These are phyloP conservation scores for Rousettus leschenaultii DNA, from an alignment of 2,113 vertebrate genomes.

Conservation along the genomic window DNA sequence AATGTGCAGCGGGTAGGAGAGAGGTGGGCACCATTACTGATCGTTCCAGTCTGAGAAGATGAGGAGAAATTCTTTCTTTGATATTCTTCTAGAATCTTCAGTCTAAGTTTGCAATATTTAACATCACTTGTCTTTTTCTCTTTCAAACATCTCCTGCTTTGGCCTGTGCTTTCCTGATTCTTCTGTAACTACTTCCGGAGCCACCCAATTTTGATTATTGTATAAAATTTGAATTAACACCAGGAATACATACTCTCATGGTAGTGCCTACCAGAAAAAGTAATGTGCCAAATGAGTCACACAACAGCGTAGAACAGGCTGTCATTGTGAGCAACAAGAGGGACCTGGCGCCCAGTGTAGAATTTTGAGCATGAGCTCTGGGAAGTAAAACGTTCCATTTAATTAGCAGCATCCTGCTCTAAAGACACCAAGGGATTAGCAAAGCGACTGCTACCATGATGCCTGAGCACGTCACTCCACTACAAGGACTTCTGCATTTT, in stretches of 20 bases:
- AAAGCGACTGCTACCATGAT: neutral
- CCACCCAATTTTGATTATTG: neutral
- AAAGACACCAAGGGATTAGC: neutral
- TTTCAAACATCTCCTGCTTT: neutral
- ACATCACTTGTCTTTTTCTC: neutral
- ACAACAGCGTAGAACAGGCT: neutral
- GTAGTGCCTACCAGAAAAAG: neutral
- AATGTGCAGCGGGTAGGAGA: neutral
- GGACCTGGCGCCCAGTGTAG: neutral
- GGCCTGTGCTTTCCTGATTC: neutral
- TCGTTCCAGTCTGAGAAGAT: neutral
- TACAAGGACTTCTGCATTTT: accelerated
- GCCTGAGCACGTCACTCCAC: neutral
- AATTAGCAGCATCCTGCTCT: neutral
- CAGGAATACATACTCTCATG: neutral
- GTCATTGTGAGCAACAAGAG: neutral
- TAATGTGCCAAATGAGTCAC: neutral
- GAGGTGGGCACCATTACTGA: neutral
- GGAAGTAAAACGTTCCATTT: neutral
- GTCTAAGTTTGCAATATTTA: neutral
- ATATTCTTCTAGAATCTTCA: neutral
- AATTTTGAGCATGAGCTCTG: neutral
- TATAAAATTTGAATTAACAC: neutral
- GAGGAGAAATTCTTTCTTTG: constrained; percentile 12
- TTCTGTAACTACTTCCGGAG: neutral